Conservation (phyloP, 2,797 vertebrate genomes). For the Halcyon smyrnensis region DNA sequence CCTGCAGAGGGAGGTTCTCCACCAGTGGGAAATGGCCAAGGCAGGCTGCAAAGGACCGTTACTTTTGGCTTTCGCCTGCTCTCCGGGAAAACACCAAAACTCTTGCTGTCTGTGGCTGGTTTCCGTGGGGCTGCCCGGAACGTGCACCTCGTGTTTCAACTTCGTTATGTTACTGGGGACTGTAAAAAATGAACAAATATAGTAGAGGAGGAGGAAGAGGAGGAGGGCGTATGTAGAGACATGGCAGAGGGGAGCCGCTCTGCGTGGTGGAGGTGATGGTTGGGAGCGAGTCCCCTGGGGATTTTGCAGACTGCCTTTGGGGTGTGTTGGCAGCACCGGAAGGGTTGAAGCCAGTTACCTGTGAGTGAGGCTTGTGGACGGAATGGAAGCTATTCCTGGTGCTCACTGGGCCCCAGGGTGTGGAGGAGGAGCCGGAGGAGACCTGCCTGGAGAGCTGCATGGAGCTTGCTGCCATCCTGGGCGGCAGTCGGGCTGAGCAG, state of each 20-base stretch:
- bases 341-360: neutral
- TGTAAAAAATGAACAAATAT: neutral
- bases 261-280: neutral
- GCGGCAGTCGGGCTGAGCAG: rapidly evolving
- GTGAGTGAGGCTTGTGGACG: neutral
- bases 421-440: neutral
- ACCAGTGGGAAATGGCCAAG: neutral
- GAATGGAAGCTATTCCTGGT: neutral
- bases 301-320: neutral
- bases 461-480: rapidly evolving
- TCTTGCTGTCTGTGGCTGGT: neutral
- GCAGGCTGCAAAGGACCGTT: neutral
- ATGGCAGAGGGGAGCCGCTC: neutral
- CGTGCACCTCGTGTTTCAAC: rapidly evolving
- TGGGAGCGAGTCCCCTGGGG: neutral
- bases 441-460: no score
- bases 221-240: no score
- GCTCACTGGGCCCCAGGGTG: neutral
- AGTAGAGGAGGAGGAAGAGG: no score
- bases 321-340: rapidly evolving
- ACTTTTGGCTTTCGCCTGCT: neutral
- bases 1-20: neutral
- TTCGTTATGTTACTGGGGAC: rapidly evolving
- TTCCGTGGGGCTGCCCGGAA: neutral
- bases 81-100: rapidly evolving